Evolutionary conservation across 1,140 invertebrate genomes (phyloP).

Genomic region (Aporrectodea caliginosa): DNA sequence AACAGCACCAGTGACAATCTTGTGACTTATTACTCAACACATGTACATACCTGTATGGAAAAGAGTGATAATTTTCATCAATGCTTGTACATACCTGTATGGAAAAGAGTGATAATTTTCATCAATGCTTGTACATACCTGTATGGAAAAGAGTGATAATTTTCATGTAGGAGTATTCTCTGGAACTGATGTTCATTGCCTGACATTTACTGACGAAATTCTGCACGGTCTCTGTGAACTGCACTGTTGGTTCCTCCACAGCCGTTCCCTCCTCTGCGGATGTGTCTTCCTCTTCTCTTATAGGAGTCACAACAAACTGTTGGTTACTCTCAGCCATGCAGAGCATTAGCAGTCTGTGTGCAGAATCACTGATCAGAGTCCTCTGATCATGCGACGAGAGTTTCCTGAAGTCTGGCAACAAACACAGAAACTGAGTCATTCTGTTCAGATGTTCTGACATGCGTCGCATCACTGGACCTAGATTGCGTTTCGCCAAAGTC

Average conservation of each 20-base stretch:
- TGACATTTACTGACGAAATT: background rate
- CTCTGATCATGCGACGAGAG: background rate
- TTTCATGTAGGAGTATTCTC: background rate
- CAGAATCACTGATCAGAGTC: background rate
- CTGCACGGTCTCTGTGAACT: background rate
- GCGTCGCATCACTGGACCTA: background rate
- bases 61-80: background rate
- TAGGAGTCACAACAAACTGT: background rate
- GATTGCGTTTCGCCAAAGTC: background rate
- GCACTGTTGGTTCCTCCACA: background rate
- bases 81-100: background rate
- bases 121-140: background rate
- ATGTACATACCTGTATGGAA: background rate
- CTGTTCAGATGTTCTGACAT: background rate
- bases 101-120: background rate
- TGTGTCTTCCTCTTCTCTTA: background rate
- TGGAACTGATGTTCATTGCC: background rate
- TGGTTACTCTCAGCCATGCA: background rate
- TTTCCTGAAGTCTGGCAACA: background rate
- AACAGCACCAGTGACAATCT: too few species aligned
- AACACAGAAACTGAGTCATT: background rate
- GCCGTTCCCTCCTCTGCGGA: background rate
- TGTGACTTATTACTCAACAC: too few species aligned
- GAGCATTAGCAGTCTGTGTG: background rate
- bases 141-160: background rate